Evolutionary conservation across 1,140 invertebrate genomes (phyloP).

Genomic region (Cyphomyrmex costatus): DNA sequence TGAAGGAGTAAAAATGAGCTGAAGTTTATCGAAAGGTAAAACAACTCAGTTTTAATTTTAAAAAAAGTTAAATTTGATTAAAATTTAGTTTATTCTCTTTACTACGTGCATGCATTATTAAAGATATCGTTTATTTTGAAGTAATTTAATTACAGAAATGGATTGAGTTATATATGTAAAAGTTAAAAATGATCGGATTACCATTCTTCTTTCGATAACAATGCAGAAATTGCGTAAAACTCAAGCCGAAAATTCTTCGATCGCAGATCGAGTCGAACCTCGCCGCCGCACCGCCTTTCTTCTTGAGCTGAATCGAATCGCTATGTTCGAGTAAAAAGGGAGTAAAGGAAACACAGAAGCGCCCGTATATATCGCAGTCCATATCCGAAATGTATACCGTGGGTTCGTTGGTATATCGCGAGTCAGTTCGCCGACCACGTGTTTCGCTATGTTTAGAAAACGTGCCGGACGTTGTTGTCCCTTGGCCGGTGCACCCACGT

Average conservation of each 20-base stretch:
- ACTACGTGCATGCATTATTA: too few species aligned
- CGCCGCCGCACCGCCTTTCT: neutral
- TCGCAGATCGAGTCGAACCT: neutral
- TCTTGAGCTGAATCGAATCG: constrained; percentile 12
- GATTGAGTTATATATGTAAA: too few species aligned
- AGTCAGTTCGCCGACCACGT: constrained; percentile 62
- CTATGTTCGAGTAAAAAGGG: neutral
- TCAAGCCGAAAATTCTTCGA: neutral
- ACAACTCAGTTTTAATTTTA: too few species aligned
- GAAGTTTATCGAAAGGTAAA: too few species aligned
- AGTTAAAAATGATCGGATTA: too few species aligned
- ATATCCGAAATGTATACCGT: neutral
- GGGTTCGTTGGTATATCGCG: neutral
- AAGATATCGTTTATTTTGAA: too few species aligned
- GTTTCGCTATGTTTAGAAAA: constrained; percentile 75
- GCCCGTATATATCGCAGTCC: neutral
- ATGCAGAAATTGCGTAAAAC: neutral
- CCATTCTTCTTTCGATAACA: too few species aligned
- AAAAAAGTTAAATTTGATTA: too few species aligned
- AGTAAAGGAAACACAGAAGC: neutral
- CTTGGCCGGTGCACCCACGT: constrained; percentile 71
- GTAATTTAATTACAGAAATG: too few species aligned
- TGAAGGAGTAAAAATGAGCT: too few species aligned
- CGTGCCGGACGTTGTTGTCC: constrained; percentile 73
- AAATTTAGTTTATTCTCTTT: too few species aligned